phyloP scores from a whole-genome alignment of 35 echinoderm and acorn worm genomes.

The Chiridota heheva region DNA sequence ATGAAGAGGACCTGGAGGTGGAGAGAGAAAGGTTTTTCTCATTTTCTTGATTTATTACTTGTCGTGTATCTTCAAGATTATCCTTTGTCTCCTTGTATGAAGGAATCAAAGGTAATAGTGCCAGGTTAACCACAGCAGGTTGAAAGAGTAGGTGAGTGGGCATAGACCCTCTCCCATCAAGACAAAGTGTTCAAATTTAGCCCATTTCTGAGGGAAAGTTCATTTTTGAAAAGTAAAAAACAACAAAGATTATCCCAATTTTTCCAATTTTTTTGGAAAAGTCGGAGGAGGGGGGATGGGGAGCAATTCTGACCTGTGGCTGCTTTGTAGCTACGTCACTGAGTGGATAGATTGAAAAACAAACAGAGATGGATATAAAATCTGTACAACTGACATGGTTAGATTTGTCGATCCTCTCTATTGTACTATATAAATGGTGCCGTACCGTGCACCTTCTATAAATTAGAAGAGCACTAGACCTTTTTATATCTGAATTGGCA shows the following conservation, averaged over 20 bases:
- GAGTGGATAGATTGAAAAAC: not conserved
- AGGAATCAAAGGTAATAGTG: too few species aligned
- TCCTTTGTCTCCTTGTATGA: too few species aligned
- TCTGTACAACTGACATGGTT: not conserved
- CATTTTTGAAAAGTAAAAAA: too few species aligned
- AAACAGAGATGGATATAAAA: not conserved
- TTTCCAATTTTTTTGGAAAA: not conserved
- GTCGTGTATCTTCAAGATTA: too few species aligned
- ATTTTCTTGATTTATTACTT: too few species aligned
- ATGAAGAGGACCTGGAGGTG: constrained; percentile 24
- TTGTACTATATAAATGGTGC: not conserved
- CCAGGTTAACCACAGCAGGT: too few species aligned
- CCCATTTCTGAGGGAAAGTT: too few species aligned
- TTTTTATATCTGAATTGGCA: too few species aligned
- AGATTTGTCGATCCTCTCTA: constrained; percentile 4
- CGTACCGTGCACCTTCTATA: constrained; percentile 21
- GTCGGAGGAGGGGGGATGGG: not conserved
- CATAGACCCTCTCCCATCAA: too few species aligned
- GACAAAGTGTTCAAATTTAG: too few species aligned
- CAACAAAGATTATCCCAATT: too few species aligned
- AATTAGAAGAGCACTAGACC: not conserved
- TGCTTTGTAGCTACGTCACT: not conserved
- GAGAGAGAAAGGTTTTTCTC: constrained; percentile 18
- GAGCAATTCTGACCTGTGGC: not conserved
- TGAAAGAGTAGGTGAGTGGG: too few species aligned